A percentile compares a stretch with the other conserved stretches of the same genome.
Evolutionary conservation across 2,888 invertebrate genomes (phyloP).

Genomic region (Microchrysa polita): DNA sequence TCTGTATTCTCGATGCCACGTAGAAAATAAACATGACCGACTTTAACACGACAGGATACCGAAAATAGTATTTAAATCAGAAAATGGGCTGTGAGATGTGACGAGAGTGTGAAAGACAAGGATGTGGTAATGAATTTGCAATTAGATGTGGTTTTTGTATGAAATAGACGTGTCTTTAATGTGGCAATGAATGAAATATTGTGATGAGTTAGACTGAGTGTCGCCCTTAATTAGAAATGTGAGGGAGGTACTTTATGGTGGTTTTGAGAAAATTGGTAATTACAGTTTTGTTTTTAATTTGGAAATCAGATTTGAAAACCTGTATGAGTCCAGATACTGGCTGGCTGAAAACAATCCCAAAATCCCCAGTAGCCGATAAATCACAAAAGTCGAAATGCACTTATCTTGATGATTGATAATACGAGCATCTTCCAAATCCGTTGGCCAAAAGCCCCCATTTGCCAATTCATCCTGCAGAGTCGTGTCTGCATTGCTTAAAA

Average conservation of each 20-base stretch:
- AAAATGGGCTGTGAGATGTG: background rate
- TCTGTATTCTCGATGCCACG: background rate
- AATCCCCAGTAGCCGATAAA: background rate
- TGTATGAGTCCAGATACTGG: too few species aligned
- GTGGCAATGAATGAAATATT: too few species aligned
- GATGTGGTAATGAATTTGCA: too few species aligned
- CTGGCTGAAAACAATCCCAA: background rate
- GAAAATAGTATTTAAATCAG: constrained; percentile 1
- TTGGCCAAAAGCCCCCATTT: background rate
- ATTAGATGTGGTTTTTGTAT: too few species aligned
- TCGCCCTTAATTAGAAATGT: too few species aligned
- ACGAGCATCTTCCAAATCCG: background rate
- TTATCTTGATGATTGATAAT: constrained; percentile 8
- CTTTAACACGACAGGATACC: background rate
- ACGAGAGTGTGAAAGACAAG: too few species aligned
- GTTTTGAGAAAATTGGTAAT: too few species aligned
- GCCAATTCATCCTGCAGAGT: background rate
- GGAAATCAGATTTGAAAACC: too few species aligned
- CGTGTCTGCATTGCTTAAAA: constrained; percentile 7
- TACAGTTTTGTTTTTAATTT: too few species aligned
- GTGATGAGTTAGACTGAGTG: too few species aligned
- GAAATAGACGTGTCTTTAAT: too few species aligned
- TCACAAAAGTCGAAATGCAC: background rate
- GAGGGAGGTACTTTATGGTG: too few species aligned
- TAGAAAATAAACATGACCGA: background rate